Percentiles rank a stretch among this genome's conserved stretches.
Evolutionary conservation across 2,113 vertebrate species (phyloP).

Genomic region (Cyanoramphus novaezelandiae): DNA sequence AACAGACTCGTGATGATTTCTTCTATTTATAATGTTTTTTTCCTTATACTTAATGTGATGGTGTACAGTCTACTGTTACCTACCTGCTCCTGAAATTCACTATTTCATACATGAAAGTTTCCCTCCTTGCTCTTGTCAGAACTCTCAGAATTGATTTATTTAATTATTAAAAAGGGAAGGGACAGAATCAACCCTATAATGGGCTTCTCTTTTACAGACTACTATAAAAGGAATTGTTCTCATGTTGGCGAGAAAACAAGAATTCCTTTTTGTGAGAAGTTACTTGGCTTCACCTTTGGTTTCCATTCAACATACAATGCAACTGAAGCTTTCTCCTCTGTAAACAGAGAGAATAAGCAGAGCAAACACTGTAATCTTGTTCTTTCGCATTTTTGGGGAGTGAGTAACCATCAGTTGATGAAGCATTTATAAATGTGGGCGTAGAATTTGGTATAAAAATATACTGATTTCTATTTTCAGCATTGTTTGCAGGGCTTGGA

Average conservation of each 20-base stretch:
- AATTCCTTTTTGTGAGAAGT: conserved; percentile 52
- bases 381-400: conserved; percentile 1
- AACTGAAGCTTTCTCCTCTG: conserved; percentile 30
- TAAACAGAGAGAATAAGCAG: conserved; percentile 46
- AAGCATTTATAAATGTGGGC: not conserved
- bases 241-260: conserved; percentile 55
- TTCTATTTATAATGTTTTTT: not conserved
- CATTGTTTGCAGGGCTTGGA: not conserved
- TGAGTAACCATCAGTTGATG: not conserved
- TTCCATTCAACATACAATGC: conserved; percentile 27
- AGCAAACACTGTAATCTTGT: conserved; percentile 41
- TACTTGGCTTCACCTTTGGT: conserved; percentile 63
- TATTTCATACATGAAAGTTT: not conserved
- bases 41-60: not conserved
- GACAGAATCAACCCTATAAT: conserved; percentile 1
- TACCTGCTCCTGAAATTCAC: not conserved
- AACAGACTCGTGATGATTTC: not conserved
- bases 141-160: not conserved
- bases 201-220: not conserved
- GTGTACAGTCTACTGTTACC: not conserved
- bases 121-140: not conserved
- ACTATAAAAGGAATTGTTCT: conserved; percentile 64
- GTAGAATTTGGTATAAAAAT: not conserved
- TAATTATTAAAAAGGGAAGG: not conserved
- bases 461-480: conserved; percentile 30